Evolutionary conservation across 2,797 vertebrate species (phyloP), one percentile per base, ranked within the genome.

Genomic region (Scarus forsteni): DNA sequence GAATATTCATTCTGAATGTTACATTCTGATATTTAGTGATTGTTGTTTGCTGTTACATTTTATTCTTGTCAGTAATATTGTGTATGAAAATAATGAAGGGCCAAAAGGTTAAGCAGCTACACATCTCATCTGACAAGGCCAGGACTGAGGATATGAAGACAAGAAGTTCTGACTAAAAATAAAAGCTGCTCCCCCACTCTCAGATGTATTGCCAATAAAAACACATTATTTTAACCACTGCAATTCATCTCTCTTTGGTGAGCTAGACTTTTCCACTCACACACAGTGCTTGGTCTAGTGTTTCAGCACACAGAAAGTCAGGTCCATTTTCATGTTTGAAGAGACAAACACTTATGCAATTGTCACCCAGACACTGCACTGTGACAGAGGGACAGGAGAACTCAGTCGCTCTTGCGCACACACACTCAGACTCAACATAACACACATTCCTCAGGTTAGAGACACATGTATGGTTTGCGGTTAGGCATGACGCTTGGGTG

Each of bases 371-470:
- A 34, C 3, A 15, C 48, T 19, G 3, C 45, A 36, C 35, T 40
- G n/a, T 38, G 49, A 58, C 56, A 36, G 9, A 38, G 8, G 34
- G 44, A 69, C 3, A 15, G 7, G 59, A 18, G 13, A 46, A 19
- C 57, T 14, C 38, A 58, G n/a, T 54, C 58, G 53, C 54, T 27
- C 19, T 67, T 43, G 34, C 45, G 40, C 50, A 48, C 63, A 65
- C 16, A 63, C 68, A 62, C 67, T 38, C 73, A 67, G 60, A 44
- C 72, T 75, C 68, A 49, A 59, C 81, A 81, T 88, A 61, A 84
- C 89, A 86, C 60, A 78, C 88, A 92, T 92, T 93, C 90, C 90
- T 83, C 88, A 87, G 63, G 45, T 2, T 81, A 78, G 65, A 74
- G 81, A 77, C 83, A 87, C 78, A 79, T 57, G 60, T 6, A 27